Conservation (phyloP, 2,113 vertebrate species). For the Tyrannus savana region DNA sequence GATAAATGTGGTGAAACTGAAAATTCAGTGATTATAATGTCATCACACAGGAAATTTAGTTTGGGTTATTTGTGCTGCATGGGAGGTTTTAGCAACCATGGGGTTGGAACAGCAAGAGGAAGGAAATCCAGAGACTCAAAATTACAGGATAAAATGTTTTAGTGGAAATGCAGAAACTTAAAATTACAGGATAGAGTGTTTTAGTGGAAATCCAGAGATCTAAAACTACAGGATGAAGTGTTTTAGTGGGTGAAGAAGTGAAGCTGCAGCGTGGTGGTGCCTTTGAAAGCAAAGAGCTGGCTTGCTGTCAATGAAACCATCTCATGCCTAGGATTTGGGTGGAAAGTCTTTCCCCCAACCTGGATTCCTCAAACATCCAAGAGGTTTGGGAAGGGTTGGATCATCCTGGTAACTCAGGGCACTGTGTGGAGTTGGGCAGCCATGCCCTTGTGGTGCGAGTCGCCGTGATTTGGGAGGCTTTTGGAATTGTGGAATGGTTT, state of each 20-base stretch:
- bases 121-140: background rate
- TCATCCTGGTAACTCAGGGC: background rate
- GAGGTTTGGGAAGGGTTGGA: background rate
- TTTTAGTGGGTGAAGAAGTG: background rate
- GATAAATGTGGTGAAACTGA: background rate
- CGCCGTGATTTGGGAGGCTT: rapidly evolving
- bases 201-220: background rate
- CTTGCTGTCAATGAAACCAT: too few species aligned
- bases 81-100: background rate
- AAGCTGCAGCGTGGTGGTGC: too few species aligned
- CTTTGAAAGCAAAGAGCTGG: background rate
- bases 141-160: background rate
- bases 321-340: rapidly evolving
- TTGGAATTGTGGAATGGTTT: background rate
- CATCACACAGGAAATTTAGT: background rate
- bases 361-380: background rate
- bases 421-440: background rate
- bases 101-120: background rate
- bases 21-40: background rate
- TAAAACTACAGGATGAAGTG: background rate
- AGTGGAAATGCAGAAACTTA: background rate
- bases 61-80: background rate
- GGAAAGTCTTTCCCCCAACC: background rate
- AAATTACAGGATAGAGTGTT: background rate
- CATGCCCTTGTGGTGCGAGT: background rate